phyloP scores from a whole-genome alignment of 1,140 invertebrate genomes.

The Portunus trituberculatus region DNA sequence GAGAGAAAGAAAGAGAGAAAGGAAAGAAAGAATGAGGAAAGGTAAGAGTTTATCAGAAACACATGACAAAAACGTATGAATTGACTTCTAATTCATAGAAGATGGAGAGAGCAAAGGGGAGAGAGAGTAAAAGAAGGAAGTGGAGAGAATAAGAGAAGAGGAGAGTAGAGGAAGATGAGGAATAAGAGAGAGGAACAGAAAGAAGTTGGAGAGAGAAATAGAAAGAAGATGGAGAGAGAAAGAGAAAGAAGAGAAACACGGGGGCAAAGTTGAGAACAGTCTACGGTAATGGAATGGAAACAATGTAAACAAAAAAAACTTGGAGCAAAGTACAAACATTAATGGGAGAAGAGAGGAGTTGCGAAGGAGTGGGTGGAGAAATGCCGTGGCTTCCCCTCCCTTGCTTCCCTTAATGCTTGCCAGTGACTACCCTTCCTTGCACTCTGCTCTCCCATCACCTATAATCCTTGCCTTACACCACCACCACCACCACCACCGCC shows the following conservation, averaged over 20 bases:
- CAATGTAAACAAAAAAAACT: too few relatives aligned
- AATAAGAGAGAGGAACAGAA: neutral
- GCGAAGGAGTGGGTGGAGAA: too few relatives aligned
- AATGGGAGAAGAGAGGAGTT: too few relatives aligned
- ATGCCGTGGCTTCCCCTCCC: neutral
- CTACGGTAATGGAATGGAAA: too few relatives aligned
- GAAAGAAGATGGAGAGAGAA: neutral
- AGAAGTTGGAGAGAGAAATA: neutral
- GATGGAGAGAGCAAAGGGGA: neutral
- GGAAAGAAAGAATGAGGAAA: neutral
- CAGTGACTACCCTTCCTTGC: neutral
- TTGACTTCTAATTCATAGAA: too few relatives aligned
- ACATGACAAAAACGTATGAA: too few relatives aligned
- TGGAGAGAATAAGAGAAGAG: neutral
- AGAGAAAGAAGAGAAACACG: too few relatives aligned
- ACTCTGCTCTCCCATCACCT: neutral
- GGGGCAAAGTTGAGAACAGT: too few relatives aligned
- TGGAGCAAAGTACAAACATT: too few relatives aligned
- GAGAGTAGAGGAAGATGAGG: neutral
- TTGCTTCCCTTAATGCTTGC: neutral
- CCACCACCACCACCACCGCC: neutral
- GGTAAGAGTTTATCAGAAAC: neutral
- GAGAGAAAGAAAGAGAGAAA: too few relatives aligned
- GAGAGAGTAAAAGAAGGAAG: neutral
- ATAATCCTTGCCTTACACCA: neutral